Evolutionary conservation across 2,888 invertebrate genomes (phyloP), one percentile per base, ranked within the genome.

Genomic region (Balanococcus diminutus): DNA sequence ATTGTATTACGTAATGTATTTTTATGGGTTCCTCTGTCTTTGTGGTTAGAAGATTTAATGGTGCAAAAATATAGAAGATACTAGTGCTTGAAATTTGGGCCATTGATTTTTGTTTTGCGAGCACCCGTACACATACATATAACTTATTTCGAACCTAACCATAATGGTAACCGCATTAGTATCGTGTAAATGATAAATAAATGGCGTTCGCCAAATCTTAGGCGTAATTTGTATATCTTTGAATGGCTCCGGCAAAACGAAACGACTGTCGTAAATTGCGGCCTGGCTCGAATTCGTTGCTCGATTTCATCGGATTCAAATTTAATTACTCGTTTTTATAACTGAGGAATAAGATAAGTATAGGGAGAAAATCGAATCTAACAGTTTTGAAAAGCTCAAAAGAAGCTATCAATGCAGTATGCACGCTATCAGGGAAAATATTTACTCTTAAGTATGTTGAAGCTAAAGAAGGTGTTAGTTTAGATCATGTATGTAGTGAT

Each of bases 161-260:
- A 75, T 75, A 75, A 75, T 32, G n/a, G 75, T 32, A 75, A 32
- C 75, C 32, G 75, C 75, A 32, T 75, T 75, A 75, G 75, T 31
- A 75, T 31, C 32, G 75, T 75, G 75, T 75, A 75, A 75, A 75
- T 75, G 75, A 32, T 75, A 32, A 75, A 75, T 75, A 75, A 75
- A 75, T 32, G 75, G 8, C 75, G 32, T 75, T 25, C 9, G 32
- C 75, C 75, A 36, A 32, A 28, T 67, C 61, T 75, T 75, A 32
- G 8, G 31, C 32, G 75, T 11, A 75, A 32, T 32, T 75, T 75
- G 75, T 75, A 75, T 9, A 75, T 75, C 75, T 75, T 75, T 75
- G n/a, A 36, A 22, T 75, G 32, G 75, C 19, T 75, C 11, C 36
- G 2, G 51, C 67, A 25, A 25, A 31, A 67, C 22, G 22, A 16